These are phyloP conservation scores for Pyrocephalus nanus DNA, from an alignment of 2,797 vertebrate species.

Conservation along the genomic window DNA sequence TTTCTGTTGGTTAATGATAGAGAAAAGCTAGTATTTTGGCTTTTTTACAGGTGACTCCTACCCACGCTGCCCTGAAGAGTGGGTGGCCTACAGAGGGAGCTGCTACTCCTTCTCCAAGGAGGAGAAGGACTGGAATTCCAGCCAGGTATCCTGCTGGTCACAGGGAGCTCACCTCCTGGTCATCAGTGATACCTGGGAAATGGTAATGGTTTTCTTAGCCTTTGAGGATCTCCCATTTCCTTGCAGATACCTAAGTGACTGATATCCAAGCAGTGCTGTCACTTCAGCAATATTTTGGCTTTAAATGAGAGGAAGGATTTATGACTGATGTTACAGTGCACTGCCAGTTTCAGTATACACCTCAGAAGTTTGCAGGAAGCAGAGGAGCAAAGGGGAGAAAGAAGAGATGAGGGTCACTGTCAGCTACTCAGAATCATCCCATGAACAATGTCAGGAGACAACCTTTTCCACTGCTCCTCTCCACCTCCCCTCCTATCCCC, in stretches of 20 bases:
- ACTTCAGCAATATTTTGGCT: not conserved
- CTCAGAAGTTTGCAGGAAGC: not conserved
- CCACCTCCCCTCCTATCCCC: not conserved
- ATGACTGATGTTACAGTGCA: not conserved
- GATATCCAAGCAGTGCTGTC: not conserved
- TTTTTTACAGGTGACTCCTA: not conserved
- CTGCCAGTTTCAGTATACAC: not conserved
- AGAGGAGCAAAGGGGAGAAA: not conserved
- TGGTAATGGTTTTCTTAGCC: slow-evolving; percentile 4
- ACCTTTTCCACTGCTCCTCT: not conserved
- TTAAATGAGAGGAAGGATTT: not conserved
- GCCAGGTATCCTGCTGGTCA: not conserved
- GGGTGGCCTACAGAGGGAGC: slow-evolving; percentile 54
- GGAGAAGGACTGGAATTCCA: slow-evolving; percentile 27
- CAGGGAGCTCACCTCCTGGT: slow-evolving; percentile 34
- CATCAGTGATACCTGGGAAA: not conserved
- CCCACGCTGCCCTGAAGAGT: not conserved
- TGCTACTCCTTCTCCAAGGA: slow-evolving; percentile 30
- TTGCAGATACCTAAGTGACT: not conserved
- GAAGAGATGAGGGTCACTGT: not conserved
- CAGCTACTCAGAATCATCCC: not conserved
- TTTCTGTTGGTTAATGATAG: not conserved
- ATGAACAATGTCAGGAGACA: not conserved
- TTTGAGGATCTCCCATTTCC: not conserved
- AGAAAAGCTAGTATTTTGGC: not conserved